A percentile compares a stretch with the other conserved stretches of the same genome.
These are phyloP conservation scores for Paramuricea clavata DNA, from an alignment of 92 coral and sea anemone species.

Conservation along the genomic window DNA sequence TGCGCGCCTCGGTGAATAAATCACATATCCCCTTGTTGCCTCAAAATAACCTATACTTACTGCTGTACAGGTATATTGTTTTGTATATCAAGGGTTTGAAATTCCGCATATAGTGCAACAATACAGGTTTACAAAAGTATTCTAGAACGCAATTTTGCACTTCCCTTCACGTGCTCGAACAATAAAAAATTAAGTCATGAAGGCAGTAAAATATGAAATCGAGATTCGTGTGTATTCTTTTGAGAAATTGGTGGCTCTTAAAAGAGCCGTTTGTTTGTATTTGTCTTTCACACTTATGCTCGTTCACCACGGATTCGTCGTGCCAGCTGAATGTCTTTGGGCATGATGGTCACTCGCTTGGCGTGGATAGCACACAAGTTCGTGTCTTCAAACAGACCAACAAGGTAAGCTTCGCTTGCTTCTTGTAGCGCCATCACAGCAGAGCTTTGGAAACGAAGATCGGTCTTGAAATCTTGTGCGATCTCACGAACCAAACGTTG, in stretches of 20 bases:
- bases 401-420: conserved; percentile 96
- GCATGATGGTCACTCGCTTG: conserved; percentile 93
- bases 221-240: conserved; percentile 27
- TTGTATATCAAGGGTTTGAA: too few species aligned
- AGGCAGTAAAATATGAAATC: not conserved
- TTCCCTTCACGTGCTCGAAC: not conserved
- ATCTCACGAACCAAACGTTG: conserved; percentile 92
- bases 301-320: conserved; percentile 90
- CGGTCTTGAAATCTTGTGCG: conserved; percentile 87
- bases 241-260: conserved; percentile 41
- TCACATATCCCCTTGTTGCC: too few species aligned
- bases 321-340: conserved; percentile 90
- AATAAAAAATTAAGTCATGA: not conserved
- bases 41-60: too few species aligned
- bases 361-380: conserved; percentile 96
- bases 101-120: too few species aligned
- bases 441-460: conserved; percentile 90
- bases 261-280: conserved; percentile 39
- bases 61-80: too few species aligned
- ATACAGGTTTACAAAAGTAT: not conserved
- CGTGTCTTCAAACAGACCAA: conserved; percentile 91
- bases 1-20: too few species aligned
- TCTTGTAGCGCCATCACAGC: conserved; percentile 97
- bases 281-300: conserved; percentile 15
- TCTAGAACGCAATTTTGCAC: not conserved